Conservation (phyloP, 2,888 invertebrate species). For the Anarsia innoxiella region DNA sequence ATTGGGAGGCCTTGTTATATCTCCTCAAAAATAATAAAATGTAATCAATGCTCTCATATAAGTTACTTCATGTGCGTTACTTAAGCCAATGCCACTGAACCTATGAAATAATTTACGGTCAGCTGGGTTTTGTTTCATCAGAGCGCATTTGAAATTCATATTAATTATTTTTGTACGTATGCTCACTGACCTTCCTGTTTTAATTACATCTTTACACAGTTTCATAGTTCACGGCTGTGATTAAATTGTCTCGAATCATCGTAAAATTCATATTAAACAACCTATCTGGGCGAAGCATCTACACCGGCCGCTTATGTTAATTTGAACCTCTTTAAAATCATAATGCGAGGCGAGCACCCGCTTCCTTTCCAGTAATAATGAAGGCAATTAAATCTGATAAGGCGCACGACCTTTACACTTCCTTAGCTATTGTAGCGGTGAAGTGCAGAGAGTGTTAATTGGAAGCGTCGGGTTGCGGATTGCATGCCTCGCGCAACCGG, state of each 20-base stretch:
- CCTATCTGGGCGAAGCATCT: conserved; percentile 49
- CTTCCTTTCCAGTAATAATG: conserved; percentile 60
- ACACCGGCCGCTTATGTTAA: conserved; percentile 57
- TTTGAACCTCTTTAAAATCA: conserved; percentile 59
- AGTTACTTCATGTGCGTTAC: conserved; percentile 46
- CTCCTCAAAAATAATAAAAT: background rate
- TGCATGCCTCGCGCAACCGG: conserved; percentile 35
- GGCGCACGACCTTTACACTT: conserved; percentile 68
- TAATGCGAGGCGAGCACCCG: conserved; percentile 55
- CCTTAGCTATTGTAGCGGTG: conserved; percentile 36
- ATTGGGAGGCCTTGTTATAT: background rate
- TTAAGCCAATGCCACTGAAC: conserved; percentile 59
- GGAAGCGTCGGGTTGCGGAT: conserved; percentile 24
- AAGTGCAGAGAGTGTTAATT: conserved; percentile 54
- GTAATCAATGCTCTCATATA: background rate
- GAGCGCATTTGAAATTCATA: conserved; percentile 61
- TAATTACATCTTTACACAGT: conserved; percentile 57
- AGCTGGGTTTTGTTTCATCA: conserved; percentile 64
- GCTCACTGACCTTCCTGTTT: conserved; percentile 71
- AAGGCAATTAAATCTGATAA: conserved; percentile 67
- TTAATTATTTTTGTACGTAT: conserved; percentile 61
- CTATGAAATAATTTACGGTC: conserved; percentile 69
- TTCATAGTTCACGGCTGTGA: conserved; percentile 73
- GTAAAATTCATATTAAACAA: conserved; percentile 50
- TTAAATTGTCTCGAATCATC: conserved; percentile 58